Evolutionary conservation across 2,113 vertebrate genomes (phyloP), one percentile per base, ranked within the genome.

Genomic region (Leiothrix lutea): DNA sequence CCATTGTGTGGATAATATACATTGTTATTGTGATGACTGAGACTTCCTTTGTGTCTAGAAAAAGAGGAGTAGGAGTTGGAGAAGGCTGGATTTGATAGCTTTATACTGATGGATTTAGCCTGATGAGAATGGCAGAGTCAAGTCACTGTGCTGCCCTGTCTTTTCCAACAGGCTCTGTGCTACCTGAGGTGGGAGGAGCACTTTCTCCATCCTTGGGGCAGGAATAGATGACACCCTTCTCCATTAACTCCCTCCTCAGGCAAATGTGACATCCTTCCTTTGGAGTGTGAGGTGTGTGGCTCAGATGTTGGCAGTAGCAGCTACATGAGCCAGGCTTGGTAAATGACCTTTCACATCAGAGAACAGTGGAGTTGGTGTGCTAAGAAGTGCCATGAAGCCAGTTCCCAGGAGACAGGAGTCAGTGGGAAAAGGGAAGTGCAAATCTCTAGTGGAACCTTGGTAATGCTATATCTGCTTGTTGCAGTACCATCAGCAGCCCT

Each of bases 231-330:
- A 23, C 24, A 53, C 18, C 9, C 51, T 50, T 45, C 38, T 61
- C 21, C 17, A 18, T 57, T 61, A 54, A 35, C 62, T 50, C 24
- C 38, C 14, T 84, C 24, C 36, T 80, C 23, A 31, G 42, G 20
- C 14, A 78, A 69, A 61, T 6, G 16, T 0, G 4, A 19, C 11
- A 31, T 28, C 33, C 62, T 79, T 70, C 26, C 24, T 84, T 60
- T 60, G 36, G 31, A 48, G 3, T 72, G 53, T 21, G 26, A 60
- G 10, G 3, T 0, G 0, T 3, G 2, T 33, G 64, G 33, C 60
- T 84, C n/a, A 73, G 9, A 40, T 50, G 25, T 5, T 74, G 33
- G 54, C 26, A 20, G 31, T 53, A 23, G 23, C 21, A 57, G 15
- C 15, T 65, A 24, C 40, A 53, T 54, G 22, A 54, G 21, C 7